phyloP scores from a whole-genome alignment of 1,140 invertebrate species.

The Camponotus floridanus region DNA sequence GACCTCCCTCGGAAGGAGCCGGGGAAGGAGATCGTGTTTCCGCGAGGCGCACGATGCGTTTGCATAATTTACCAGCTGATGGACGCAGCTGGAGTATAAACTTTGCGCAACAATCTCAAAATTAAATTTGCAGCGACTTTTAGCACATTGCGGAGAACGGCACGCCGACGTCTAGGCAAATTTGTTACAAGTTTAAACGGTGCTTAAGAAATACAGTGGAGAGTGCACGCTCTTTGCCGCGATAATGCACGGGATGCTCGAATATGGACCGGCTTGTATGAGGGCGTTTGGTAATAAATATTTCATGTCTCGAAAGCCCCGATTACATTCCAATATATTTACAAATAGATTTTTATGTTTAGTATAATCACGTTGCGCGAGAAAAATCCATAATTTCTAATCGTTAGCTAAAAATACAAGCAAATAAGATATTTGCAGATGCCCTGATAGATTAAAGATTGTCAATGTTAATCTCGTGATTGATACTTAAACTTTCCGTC shows the following conservation, averaged over 20 bases:
- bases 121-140: constrained; percentile 63
- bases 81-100: constrained; percentile 57
- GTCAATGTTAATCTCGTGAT: constrained; percentile 24
- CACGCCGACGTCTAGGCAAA: not conserved
- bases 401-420: not conserved
- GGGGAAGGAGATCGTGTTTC: constrained; percentile 21
- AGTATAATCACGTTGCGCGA: not conserved
- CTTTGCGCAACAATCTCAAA: constrained; percentile 59
- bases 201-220: constrained; percentile 41
- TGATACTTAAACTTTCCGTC: constrained; percentile 19
- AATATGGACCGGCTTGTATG: not conserved
- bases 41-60: constrained; percentile 52
- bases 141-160: constrained; percentile 39
- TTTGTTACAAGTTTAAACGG: constrained; percentile 54
- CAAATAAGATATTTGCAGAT: not conserved
- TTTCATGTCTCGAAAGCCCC: not conserved
- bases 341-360: not conserved
- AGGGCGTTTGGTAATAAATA: not conserved
- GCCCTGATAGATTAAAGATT: constrained; percentile 9
- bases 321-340: not conserved
- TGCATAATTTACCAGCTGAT: constrained; percentile 61
- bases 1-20: constrained; percentile 18
- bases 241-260: constrained; percentile 21
- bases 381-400: not conserved
- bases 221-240: not conserved